Evolutionary conservation across 2,888 invertebrate genomes (phyloP).

Genomic region (Bruchidius siliquastri): DNA sequence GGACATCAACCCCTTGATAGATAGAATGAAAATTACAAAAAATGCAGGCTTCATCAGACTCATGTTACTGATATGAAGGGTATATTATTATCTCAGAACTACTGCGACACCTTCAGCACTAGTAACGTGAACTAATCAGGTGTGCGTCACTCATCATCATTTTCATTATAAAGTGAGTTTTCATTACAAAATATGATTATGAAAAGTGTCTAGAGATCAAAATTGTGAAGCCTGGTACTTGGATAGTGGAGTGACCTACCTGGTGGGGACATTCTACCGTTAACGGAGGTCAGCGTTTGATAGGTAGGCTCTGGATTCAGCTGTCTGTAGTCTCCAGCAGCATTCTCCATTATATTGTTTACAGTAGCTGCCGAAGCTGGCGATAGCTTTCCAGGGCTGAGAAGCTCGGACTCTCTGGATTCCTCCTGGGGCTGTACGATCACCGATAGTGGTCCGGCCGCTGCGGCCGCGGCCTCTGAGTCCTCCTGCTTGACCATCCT

Average conservation of each 20-base stretch:
- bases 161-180: no score
- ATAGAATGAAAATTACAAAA: no score
- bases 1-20: no score
- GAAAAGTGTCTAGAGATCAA: no score
- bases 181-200: no score
- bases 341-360: conserved; percentile 67
- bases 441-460: conserved; percentile 52
- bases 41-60: no score
- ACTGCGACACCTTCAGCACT: no score
- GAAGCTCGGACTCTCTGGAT: conserved; percentile 55
- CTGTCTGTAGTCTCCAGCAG: conserved; percentile 61
- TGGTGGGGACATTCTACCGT: conserved; percentile 89
- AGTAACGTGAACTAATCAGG: no score
- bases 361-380: conserved; percentile 61
- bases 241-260: neutral
- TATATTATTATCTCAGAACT: no score
- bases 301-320: conserved; percentile 77
- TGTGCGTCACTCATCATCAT: no score
- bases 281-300: conserved; percentile 84
- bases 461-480: conserved; percentile 9
- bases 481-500: conserved; percentile 48
- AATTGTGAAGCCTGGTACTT: no score
- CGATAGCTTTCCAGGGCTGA: conserved; percentile 56
- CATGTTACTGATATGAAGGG: no score
- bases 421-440: conserved; percentile 58